Percentiles rank a stretch among this genome's conserved stretches.
Evolutionary conservation across 2,888 invertebrate genomes (phyloP).

Genomic region (Drosophila kuntzei): DNA sequence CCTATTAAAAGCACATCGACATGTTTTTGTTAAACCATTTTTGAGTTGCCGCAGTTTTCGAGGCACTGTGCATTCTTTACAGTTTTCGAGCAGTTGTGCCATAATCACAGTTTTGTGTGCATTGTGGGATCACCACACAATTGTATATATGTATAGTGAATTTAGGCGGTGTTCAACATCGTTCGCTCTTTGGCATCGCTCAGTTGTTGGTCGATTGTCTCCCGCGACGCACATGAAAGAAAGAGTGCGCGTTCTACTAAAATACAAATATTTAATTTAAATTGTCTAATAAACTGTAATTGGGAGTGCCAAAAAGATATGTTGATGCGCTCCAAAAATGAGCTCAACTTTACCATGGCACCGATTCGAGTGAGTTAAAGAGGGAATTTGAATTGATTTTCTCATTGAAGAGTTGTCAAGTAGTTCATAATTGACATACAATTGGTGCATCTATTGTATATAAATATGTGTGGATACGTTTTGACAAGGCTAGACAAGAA

Average conservation of each 20-base stretch:
- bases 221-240: slow-evolving; percentile 39
- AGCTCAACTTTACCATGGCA: slow-evolving; percentile 34
- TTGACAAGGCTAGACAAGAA: slow-evolving; percentile 13
- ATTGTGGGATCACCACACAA: slow-evolving; percentile 13
- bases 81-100: not conserved
- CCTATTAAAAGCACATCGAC: no score
- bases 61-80: not conserved
- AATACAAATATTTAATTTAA: slow-evolving; percentile 21
- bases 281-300: slow-evolving; percentile 32
- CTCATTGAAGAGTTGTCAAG: slow-evolving; percentile 1
- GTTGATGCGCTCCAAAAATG: slow-evolving; percentile 35
- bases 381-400: slow-evolving; percentile 2
- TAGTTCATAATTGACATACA: slow-evolving; percentile 31
- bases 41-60: slow-evolving; percentile 1
- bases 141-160: not conserved
- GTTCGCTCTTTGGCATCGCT: slow-evolving; percentile 12
- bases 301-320: slow-evolving; percentile 23
- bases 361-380: slow-evolving; percentile 50
- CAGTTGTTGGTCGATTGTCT: slow-evolving; percentile 39
- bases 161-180: not conserved
- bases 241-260: slow-evolving; percentile 13
- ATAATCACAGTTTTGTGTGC: not conserved
- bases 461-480: not conserved
- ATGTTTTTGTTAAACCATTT: no score
- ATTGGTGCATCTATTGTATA: slow-evolving; percentile 25